Base-by-base conservation (phyloP, 1,140 invertebrate species). In the Drosophila virilis region DNA sequence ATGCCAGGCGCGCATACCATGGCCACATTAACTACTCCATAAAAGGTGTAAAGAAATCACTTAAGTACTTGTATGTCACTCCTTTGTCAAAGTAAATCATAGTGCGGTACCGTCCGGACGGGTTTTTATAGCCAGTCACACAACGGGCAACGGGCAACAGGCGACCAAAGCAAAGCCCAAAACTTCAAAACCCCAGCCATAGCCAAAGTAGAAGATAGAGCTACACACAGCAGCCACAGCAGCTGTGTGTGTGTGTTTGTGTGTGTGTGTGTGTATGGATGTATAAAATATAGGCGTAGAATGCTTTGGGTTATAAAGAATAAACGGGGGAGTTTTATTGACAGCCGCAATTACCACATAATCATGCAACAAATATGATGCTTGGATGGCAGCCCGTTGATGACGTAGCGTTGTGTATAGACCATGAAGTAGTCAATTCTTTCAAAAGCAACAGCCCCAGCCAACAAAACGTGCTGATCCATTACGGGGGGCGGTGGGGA, bases 271-370 rank as follows among this genome's bases (percentile, higher is more conserved):
- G 45, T 54, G 35, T 54, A 60, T 75, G 35, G 32, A 22, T 60
- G 73, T 64, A 80, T 72, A 79, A 77, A 74, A 78, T 72, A 74
- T 84, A 84, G 80, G 78, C 83, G 83, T 90, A 81, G 80, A 89
- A 82, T 80, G 69, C 78, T 77, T 82, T 88, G 70, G 79, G 74
- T 88, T 88, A 77, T 90, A 78, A 89, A 88, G 83, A 86, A 86
- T 86, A 89, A 89, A 89, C 84, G 88, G 88, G 88, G 88, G 88
- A 90, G 88, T 91, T 91, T 91, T 91, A 91, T 91, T 91, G 88
- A 91, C 88, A 91, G 88, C 88, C 88, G 88, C 88, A 91, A 91
- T 91, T 91, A 91, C 88, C 88, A 91, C 82, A 90, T 90, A 89
- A 89, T 89, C 84, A 89, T 89, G 84, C 84, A 89, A 89, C 84